phyloP scores from a whole-genome alignment of 2,113 vertebrate genomes.

The Trachemys scripta region DNA sequence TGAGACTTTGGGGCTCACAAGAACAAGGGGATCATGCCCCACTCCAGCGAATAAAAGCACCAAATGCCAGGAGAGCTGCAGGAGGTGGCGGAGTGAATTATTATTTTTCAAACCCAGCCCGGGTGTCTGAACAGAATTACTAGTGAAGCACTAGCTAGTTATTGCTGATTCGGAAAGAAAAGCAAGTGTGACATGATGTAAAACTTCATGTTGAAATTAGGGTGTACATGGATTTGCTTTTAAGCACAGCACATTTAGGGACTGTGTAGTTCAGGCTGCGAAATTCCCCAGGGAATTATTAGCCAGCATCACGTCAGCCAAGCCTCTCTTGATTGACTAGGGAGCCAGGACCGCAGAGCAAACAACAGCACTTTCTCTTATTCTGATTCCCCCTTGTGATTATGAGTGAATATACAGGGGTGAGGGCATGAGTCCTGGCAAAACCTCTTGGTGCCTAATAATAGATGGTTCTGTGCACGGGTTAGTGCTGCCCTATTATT shows the following conservation, averaged over 20 bases:
- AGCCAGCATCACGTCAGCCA: conserved; percentile 27
- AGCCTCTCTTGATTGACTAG: conserved; percentile 60
- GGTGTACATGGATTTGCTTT: conserved; percentile 51
- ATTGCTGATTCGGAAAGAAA: conserved; percentile 43
- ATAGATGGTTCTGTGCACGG: conserved; percentile 64
- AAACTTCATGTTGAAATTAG: conserved; percentile 39
- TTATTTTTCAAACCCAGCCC: not conserved
- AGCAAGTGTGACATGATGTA: conserved; percentile 46
- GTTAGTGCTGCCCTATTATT: conserved; percentile 59
- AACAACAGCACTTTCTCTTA: conserved; percentile 36
- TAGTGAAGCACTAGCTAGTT: not conserved
- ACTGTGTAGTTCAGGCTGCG: not conserved
- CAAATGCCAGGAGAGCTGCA: not conserved
- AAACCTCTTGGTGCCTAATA: conserved; percentile 64
- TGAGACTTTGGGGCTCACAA: not conserved
- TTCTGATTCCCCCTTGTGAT: conserved; percentile 50
- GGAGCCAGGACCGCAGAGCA: conserved; percentile 30
- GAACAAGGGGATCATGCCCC: accelerated
- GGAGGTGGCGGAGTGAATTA: not conserved
- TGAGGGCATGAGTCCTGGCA: conserved; percentile 13
- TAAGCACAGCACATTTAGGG: conserved; percentile 34
- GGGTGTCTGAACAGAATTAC: not conserved
- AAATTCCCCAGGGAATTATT: conserved; percentile 57
- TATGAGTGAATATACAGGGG: conserved; percentile 16
- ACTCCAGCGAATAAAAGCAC: not conserved